Evolutionary conservation across 2,888 invertebrate genomes (phyloP).

Genomic region (Meiosimyza platycephala): DNA sequence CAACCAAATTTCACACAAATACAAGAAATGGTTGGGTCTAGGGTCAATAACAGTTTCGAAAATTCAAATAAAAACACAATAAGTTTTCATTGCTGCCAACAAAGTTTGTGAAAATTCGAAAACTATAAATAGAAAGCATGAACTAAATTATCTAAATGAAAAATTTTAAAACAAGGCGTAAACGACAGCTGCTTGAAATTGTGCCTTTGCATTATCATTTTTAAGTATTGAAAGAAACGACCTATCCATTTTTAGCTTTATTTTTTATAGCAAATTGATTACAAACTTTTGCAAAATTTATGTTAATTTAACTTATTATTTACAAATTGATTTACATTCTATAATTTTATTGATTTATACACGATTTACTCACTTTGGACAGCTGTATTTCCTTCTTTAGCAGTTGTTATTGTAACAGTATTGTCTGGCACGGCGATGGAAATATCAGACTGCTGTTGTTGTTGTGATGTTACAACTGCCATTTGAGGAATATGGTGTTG

Average conservation of each 20-base stretch:
- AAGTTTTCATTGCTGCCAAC: too few species aligned
- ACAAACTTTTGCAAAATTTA: too few species aligned
- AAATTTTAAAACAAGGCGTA: too few species aligned
- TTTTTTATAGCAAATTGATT: background rate
- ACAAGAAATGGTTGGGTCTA: too few species aligned
- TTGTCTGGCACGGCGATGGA: constrained; percentile 35
- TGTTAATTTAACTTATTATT: background rate
- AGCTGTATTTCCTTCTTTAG: constrained; percentile 25
- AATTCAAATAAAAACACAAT: too few species aligned
- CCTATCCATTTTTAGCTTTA: background rate
- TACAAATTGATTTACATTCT: background rate
- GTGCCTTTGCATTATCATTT: background rate
- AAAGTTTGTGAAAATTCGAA: too few species aligned
- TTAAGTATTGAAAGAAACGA: background rate
- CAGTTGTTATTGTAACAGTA: constrained; percentile 36
- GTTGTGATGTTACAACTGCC: background rate
- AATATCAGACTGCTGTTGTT: constrained; percentile 21
- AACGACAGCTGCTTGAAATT: too few species aligned
- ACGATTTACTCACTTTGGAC: constrained; percentile 39
- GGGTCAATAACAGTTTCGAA: too few species aligned
- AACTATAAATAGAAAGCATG: too few species aligned
- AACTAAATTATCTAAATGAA: too few species aligned
- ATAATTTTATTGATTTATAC: background rate
- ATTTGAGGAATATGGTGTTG: constrained; percentile 9
- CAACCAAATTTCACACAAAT: too few species aligned